Evolutionary conservation across 2,113 vertebrate species (phyloP), one percentile per base, ranked within the genome.

Genomic region (Labeo catla): DNA sequence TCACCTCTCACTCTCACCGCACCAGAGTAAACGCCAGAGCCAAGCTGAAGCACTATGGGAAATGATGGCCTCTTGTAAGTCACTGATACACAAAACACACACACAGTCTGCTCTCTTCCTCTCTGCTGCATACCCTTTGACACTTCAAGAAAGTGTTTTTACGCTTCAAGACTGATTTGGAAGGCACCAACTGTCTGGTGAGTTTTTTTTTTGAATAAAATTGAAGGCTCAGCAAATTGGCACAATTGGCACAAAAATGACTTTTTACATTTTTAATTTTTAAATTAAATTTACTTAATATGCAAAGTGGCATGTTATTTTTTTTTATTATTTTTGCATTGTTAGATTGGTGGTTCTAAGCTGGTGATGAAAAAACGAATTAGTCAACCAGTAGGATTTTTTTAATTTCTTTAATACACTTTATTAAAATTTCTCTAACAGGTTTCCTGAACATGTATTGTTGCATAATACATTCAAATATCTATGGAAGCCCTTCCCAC

Each of bases 51-150:
- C 45, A 77, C 28, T 82, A 68, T 50, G 80, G 47, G 61, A 82
- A 50, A 82, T 70, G 21, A 59, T 76, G 52, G 21, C 28, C 43
- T 54, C 79, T 50, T 15, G 61, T 59, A 61, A 39, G 77, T 28
- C 78, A 59, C 76, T 4, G 61, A 86, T 54, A 21, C 65, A 85
- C 61, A 79, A 49, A 11, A 63, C 77, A 63, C 54, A 61, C 57
- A 43, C 11, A 39, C 59, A 63, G 45, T 57, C 74, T 66, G n/a
- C 21, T 74, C 7, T 11, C 59, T 43, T 23, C n/a, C 19, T 47
- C 11, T 47, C 36, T 66, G 11, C 39, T 43, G 1, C 39, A 11
- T 11, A 49, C 21, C 9, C 70, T 43, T 43, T 1, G 8, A 73
- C 39, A 21, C 8, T n/a, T 49, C 61, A 28, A 12, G 10, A 63